These are phyloP conservation scores for Seriola aureovittata DNA, from an alignment of 2,113 vertebrate species.

Conservation along the genomic window DNA sequence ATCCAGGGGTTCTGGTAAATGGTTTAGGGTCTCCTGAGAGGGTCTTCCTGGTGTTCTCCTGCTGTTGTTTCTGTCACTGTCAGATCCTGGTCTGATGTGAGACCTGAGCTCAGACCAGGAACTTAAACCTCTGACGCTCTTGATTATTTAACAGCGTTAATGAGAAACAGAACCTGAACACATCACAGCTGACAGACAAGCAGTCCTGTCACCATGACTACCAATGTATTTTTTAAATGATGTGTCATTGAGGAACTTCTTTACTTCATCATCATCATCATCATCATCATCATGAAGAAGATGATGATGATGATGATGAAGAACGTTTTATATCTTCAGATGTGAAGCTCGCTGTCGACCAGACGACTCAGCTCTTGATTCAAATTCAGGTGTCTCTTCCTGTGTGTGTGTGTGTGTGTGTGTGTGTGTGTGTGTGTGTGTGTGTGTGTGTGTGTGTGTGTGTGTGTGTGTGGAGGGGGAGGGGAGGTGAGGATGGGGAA, in stretches of 20 bases:
- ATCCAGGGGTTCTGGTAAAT: neutral
- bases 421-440: conserved; percentile 11
- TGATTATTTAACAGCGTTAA: conserved; percentile 32
- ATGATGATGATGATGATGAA: neutral
- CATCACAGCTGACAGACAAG: neutral
- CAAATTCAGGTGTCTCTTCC: neutral
- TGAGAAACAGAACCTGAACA: neutral
- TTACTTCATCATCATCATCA: neutral
- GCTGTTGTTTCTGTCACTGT: no score
- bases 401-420: conserved; percentile 12
- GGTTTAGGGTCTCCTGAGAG: no score
- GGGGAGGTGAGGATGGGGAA: no score
- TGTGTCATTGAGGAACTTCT: neutral
- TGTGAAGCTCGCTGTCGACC: neutral
- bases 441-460: conserved; percentile 7
- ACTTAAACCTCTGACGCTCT: conserved; percentile 21
- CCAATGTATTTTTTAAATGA: neutral
- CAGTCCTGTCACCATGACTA: neutral
- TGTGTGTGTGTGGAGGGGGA: no score
- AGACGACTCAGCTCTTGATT: neutral
- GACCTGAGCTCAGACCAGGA: neutral
- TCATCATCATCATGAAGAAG: neutral
- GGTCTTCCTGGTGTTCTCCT: no score
- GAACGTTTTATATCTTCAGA: no score
- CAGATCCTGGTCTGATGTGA: neutral